A percentile compares a stretch with the other conserved stretches of the same genome.
These are phyloP conservation scores for Pseudopodoces humilis DNA, from an alignment of 2,113 vertebrate genomes.

Conservation along the genomic window DNA sequence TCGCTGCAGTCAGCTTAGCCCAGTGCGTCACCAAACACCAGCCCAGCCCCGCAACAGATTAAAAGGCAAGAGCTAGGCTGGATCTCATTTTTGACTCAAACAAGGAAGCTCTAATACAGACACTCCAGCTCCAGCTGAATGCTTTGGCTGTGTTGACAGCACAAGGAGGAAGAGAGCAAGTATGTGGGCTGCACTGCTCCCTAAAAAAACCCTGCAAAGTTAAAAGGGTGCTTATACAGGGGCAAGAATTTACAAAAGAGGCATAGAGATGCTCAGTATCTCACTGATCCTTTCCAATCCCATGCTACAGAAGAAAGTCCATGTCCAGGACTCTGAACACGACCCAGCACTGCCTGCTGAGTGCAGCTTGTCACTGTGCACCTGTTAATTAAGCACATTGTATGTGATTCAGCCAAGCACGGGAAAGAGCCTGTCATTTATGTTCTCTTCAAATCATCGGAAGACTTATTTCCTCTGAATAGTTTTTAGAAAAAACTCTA, in stretches of 20 bases:
- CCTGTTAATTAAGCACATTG: neutral
- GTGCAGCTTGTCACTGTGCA: neutral
- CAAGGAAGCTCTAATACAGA: neutral
- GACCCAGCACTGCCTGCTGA: neutral
- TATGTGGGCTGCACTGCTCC: neutral
- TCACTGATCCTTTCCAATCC: neutral
- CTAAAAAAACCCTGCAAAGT: neutral
- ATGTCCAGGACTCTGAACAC: neutral
- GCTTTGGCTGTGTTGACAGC: neutral
- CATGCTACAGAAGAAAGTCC: neutral
- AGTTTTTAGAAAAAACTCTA: neutral
- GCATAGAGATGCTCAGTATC: neutral
- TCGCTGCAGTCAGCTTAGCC: conserved; percentile 51
- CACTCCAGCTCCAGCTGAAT: neutral
- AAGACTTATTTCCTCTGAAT: neutral
- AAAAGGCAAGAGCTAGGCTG: conserved; percentile 36
- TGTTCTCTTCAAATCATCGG: neutral
- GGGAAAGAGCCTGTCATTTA: neutral
- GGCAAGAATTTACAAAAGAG: neutral
- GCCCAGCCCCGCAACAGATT: conserved; percentile 25
- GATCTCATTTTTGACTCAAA: conserved; percentile 43
- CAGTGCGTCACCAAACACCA: conserved; percentile 16
- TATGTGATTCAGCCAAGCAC: neutral
- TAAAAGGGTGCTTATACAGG: neutral
- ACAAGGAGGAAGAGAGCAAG: neutral